Evolutionary conservation across 2,797 vertebrate genomes (phyloP), one percentile per base, ranked within the genome.

Genomic region (Bufotes viridis): DNA sequence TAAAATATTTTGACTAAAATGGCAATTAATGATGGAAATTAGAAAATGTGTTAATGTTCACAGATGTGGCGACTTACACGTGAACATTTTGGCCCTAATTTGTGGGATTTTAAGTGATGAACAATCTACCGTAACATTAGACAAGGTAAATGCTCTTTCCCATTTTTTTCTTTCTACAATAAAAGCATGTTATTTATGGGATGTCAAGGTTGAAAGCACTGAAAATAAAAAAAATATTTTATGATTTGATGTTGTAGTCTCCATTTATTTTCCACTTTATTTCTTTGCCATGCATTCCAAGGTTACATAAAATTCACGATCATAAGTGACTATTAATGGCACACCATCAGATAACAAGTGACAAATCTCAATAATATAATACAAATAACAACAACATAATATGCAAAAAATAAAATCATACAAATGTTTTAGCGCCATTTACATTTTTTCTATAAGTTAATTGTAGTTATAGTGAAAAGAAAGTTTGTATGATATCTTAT

Each of bases 291-390:
- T 22, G 74, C 20, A 29, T 58, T 57, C 53, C 49, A 78, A 55
- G 51, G 75, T 79, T 79, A 58, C 24, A 58, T 26, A 20, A 58
- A 79, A 79, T 53, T 34, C 78, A 80, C 29, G 26, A 24, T 60
- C 10, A 60, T 29, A 58, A 80, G n/a, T 80, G 24, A 18, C 10
- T 26, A 20, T 60, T 60, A 80, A 80, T 80, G 78, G 7, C 24
- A 80, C 14, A 17, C 58, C 58, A 18, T 15, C 17, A 20, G 58
- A 60, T 60, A 79, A 17, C n/a, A 55, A 1, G 60, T 79, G 60
- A 9, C 42, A 24, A 34, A 15, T 79, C n/a, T 57, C 18, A 79
- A 79, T 26, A 57, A 26, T 26, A 60, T 17, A 34, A 29, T 80
- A 29, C 29, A 29, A 29, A 29, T 29, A 29, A 29, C 29, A 29